Evolutionary conservation across 2,113 vertebrate genomes (phyloP).

Genomic region (Butastur rufipennis): DNA sequence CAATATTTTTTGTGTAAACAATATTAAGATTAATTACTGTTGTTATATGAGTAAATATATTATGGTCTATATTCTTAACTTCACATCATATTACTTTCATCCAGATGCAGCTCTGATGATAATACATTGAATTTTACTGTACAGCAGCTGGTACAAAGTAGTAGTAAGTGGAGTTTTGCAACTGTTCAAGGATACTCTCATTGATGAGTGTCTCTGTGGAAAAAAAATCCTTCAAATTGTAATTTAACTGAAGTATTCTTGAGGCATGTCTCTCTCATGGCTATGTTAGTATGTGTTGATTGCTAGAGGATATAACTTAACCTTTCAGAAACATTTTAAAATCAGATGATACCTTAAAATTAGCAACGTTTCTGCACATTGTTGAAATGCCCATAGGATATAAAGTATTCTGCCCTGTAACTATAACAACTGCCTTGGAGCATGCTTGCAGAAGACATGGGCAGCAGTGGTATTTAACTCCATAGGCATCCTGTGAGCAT

Average conservation of each 20-base stretch:
- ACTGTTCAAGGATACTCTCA: neutral
- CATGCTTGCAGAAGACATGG: neutral
- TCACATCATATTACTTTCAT: neutral
- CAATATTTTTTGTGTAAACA: neutral
- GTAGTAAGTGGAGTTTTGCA: neutral
- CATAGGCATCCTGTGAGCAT: neutral
- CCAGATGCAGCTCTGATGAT: neutral
- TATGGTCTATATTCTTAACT: neutral
- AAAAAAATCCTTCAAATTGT: neutral
- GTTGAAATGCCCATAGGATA: neutral
- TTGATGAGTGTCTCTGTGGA: neutral
- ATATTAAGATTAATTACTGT: neutral
- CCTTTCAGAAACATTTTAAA: neutral
- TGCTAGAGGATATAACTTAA: neutral
- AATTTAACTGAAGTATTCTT: neutral
- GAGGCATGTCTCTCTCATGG: neutral
- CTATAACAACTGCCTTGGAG: conserved; percentile 6
- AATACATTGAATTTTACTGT: neutral
- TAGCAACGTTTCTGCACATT: neutral
- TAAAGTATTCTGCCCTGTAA: neutral
- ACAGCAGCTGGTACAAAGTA: neutral
- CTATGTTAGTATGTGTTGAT: neutral
- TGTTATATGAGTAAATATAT: neutral
- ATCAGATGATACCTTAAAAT: neutral
- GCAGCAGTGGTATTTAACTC: neutral